phyloP scores from a whole-genome alignment of 2,113 vertebrate genomes.

The Dasyornis broadbenti region DNA sequence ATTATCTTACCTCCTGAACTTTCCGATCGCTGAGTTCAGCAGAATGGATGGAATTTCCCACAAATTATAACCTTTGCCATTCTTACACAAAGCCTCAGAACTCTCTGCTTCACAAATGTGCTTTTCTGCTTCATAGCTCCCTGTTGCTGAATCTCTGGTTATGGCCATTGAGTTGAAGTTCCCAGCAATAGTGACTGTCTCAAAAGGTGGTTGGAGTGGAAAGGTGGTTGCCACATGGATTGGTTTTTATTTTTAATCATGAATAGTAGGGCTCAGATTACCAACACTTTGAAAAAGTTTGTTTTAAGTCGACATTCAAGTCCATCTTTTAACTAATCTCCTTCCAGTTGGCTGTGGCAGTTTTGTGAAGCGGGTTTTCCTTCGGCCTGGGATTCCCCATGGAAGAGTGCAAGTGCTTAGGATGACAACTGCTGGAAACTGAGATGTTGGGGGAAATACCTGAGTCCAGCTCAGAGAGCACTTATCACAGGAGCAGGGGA shows the following conservation, averaged over 20 bases:
- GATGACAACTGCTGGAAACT: background rate
- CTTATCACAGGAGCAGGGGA: background rate
- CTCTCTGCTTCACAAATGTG: background rate
- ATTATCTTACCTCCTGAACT: background rate
- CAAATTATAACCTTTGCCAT: background rate
- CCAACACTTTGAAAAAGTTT: background rate
- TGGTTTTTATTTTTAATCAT: background rate
- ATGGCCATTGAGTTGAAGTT: background rate
- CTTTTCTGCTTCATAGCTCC: background rate
- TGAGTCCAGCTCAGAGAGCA: background rate
- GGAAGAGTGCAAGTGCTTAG: background rate
- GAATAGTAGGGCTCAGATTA: background rate
- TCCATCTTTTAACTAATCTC: background rate
- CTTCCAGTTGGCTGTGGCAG: background rate
- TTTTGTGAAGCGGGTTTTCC: background rate
- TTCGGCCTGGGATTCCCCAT: background rate
- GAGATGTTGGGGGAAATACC: constrained; percentile 1
- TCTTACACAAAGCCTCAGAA: background rate
- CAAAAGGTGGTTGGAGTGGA: background rate
- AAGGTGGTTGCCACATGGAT: background rate
- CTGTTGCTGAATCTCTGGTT: background rate
- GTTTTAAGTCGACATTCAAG: background rate
- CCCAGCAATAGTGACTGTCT: background rate
- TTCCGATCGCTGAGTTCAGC: background rate
- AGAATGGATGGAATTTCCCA: background rate